phyloP scores from a whole-genome alignment of 2,113 vertebrate species.

The Riparia riparia region DNA sequence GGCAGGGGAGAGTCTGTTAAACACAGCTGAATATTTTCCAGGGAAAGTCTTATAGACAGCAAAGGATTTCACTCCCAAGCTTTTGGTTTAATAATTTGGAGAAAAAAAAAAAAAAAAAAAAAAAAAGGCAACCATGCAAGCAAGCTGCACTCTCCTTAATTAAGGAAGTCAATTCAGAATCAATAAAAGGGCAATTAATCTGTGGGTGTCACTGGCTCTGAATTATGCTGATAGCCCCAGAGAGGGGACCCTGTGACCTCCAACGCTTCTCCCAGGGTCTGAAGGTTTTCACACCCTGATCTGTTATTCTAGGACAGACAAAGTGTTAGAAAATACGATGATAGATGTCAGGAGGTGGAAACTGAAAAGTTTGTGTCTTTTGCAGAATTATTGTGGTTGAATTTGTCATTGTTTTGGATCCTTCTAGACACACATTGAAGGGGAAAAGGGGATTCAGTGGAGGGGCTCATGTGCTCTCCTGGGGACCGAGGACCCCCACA shows the following conservation, averaged over 20 bases:
- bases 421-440: not conserved
- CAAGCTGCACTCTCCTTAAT: conserved; percentile 52
- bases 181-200: conserved; percentile 40
- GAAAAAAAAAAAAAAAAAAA: not conserved
- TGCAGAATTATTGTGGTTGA: not conserved
- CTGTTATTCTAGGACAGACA: not conserved
- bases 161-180: conserved; percentile 62
- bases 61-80: not conserved
- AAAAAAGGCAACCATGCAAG: not conserved
- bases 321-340: not conserved
- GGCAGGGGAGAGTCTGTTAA: not conserved
- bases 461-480: not conserved
- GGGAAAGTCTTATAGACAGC: not conserved
- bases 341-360: not conserved
- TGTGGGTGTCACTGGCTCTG: not conserved
- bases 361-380: not conserved
- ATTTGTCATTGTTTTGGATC: not conserved
- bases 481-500: not conserved
- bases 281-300: not conserved
- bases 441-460: not conserved
- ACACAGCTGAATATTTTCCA: not conserved
- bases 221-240: not conserved
- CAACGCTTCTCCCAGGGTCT: not conserved
- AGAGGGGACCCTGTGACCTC: not conserved
- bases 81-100: conserved; percentile 12